A percentile compares a stretch with the other conserved stretches of the same genome.
phyloP scores from a whole-genome alignment of 2,113 vertebrate genomes.

The Corythaixoides concolor region DNA sequence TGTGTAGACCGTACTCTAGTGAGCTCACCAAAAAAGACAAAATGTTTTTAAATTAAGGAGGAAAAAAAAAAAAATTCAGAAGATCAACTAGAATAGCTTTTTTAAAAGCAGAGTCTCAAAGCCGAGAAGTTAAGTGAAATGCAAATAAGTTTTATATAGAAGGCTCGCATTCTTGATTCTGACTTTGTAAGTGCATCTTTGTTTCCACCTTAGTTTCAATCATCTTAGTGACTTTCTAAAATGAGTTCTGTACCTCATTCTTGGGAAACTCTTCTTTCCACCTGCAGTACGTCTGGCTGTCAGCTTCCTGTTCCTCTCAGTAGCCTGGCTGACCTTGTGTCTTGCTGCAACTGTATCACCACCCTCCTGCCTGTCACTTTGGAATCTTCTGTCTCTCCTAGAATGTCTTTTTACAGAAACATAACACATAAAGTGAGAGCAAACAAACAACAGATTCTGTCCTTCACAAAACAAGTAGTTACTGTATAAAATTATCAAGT shows the following conservation, averaged over 20 bases:
- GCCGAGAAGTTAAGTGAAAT: background rate
- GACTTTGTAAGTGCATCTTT: background rate
- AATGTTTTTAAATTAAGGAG: background rate
- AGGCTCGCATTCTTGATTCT: background rate
- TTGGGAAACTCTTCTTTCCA: background rate
- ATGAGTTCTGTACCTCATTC: background rate
- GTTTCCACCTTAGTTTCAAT: background rate
- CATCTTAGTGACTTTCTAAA: background rate
- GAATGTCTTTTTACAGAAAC: background rate
- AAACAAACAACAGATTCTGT: background rate
- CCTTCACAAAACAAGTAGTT: background rate
- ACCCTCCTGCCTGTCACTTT: conserved; percentile 14
- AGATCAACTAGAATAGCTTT: background rate
- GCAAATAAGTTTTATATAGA: background rate
- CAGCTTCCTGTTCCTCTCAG: background rate
- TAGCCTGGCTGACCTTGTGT: background rate
- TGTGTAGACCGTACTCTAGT: background rate
- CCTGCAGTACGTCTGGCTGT: background rate
- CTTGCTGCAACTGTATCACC: background rate
- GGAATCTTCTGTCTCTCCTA: background rate
- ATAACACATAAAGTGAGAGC: background rate
- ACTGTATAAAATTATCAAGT: background rate
- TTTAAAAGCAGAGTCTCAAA: background rate
- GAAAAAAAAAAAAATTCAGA: background rate
- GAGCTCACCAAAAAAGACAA: background rate